Base-by-base conservation (phyloP, 2,888 invertebrate species). In the Dryadula phaetusa region DNA sequence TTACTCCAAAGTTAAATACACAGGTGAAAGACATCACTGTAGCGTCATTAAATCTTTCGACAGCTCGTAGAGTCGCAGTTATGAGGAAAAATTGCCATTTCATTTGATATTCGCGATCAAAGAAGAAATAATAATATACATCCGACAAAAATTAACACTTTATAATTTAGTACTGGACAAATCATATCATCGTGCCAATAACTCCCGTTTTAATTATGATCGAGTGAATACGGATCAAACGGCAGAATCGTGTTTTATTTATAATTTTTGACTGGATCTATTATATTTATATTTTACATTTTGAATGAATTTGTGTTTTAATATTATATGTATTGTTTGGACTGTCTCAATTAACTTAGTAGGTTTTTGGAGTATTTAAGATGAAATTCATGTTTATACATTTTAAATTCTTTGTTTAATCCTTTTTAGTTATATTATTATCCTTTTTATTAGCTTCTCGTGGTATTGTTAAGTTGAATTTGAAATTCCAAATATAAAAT, bases 21-120 rank as follows among this genome's bases (percentile, higher is more conserved):
- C 91, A 91, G 91, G 92, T 92, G 91, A 90, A 88, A 90, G 89
- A 91, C 90, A 82, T 90, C 90, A 85, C 85, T 88, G 88, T 88
- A 87, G 82, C 89, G 82, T 87, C 47, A 52, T 32, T 90, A 90
- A 86, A 90, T 91, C 90, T 88, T 84, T 92, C 91, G 82, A 74
- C 58, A 40, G 60, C 12, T 54, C 37, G 42, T 70, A 61, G 66
- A 49, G 54, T 28, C 85, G 83, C 80, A 84, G 85, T 83, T 87
- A 87, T 64, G 40, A 83, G 78, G 79, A 89, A 90, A 90, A 90
- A 85, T 87, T 85, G 82, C 83, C 82, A 82, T 82, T 84, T 76
- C 74, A 71, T 81, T 90, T 90, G 89, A 90, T 88, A 87, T 87
- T 64, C 58, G 64, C 69, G 75, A 81, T 87, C 88, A 89, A 90